Evolutionary conservation across 2,113 vertebrate species (phyloP), one percentile per base, ranked within the genome.

Genomic region (Haemorhous mexicanus): DNA sequence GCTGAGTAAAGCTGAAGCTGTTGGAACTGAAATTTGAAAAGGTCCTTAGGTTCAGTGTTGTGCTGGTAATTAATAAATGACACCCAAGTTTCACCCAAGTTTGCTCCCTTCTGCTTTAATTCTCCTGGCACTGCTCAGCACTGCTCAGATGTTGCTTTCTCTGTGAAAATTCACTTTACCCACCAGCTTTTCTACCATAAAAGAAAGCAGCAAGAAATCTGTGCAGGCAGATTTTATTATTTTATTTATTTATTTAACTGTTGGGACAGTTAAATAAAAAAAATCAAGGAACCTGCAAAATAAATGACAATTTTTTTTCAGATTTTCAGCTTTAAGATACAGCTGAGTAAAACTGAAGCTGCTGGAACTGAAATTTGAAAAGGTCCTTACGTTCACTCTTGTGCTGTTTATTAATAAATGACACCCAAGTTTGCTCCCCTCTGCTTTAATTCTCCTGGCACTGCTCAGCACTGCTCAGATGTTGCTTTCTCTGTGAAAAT

Each of bases 211-310:
- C 46, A 79, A 52, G 43, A 78, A 47, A 89, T 43, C n/a, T 23
- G 8, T 43, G 35, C 23, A 1, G 0, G 20, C 41, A 35, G 41
- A n/a, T n/a, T n/a, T n/a, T n/a, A n/a, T n/a, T n/a, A n/a, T n/a
- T n/a, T n/a, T n/a, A n/a, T n/a, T n/a, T n/a, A n/a, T n/a, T n/a
- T n/a, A n/a, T n/a, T n/a, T n/a, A 79, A 43, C 16, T 70, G 61
- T 1, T 52, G 22, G 43, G 28, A 28, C 1, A 64, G 37, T 15
- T 47, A 11, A 10, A 70, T 7, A 32, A n/a, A n/a, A n/a, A 68
- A 41, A 61, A 55, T 72, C 35, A 73, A 69, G 32, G 30, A 16
- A 12, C 43, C 50, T 41, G 3, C 28, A 66, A 64, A 75, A 53
- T 13, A 27, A 61, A 19, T 21, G 20, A 16, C 6, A 49, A 68